Conservation (phyloP, 2,888 invertebrate genomes). For the Drymonia ruficornis region DNA sequence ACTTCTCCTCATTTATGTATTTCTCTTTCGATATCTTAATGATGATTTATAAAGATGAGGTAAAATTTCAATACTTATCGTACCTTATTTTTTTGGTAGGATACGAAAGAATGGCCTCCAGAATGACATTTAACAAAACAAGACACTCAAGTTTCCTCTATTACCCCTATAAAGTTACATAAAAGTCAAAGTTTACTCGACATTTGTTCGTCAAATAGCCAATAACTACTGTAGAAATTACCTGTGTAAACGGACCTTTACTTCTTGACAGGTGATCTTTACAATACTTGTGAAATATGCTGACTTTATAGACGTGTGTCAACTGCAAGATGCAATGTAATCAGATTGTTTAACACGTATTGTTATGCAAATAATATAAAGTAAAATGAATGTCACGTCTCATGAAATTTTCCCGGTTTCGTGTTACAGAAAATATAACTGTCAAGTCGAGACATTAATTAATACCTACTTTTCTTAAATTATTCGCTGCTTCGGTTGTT, state of each 20-base stretch:
- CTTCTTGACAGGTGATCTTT: constrained; percentile 18
- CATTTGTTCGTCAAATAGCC: no score
- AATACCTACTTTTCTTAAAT: no score
- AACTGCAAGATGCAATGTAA: not conserved
- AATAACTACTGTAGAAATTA: not conserved
- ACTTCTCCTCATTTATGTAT: constrained; percentile 8
- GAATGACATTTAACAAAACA: no score
- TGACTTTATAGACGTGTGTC: not conserved
- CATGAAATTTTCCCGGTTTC: not conserved
- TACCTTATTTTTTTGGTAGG: no score
- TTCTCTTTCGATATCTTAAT: no score
- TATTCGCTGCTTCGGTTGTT: no score
- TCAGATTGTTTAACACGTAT: not conserved
- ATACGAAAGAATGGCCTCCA: no score
- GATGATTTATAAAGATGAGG: no score
- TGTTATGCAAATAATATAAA: not conserved
- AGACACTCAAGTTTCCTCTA: no score
- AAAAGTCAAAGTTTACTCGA: no score
- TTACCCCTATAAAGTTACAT: no score
- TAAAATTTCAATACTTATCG: no score
- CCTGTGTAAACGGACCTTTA: constrained; percentile 18
- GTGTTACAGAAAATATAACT: not conserved
- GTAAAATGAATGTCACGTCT: not conserved
- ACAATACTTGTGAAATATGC: constrained; percentile 8
- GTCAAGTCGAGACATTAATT: not conserved